Conservation (phyloP, 2,888 invertebrate genomes). For the Creontiades dilutus region DNA sequence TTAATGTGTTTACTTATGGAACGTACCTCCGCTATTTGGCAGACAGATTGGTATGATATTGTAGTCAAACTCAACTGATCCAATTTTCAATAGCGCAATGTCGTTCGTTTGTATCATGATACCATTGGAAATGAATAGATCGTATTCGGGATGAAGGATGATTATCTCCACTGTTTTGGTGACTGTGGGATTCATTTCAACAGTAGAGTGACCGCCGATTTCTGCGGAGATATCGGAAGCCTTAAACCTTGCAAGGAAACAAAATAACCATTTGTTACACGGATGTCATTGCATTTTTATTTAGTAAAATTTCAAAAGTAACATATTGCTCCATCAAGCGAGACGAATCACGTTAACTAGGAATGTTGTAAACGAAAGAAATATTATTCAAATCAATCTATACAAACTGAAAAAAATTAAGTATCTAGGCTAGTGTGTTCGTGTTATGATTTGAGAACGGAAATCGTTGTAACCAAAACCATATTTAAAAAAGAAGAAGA, state of each 20-base stretch:
- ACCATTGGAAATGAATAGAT: constrained; percentile 45
- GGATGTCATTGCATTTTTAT: no score
- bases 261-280: not conserved
- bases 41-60: constrained; percentile 52
- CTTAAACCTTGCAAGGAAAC: not conserved
- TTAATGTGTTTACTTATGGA: not conserved
- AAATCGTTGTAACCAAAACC: no score
- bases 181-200: not conserved
- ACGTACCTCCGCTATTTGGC: constrained; percentile 29
- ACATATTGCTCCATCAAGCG: no score
- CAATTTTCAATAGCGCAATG: constrained; percentile 37
- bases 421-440: no score
- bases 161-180: not conserved
- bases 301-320: no score
- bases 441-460: no score
- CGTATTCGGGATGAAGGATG: constrained; percentile 51
- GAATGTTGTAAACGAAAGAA: no score
- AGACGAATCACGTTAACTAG: no score
- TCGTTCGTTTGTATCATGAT: constrained; percentile 62
- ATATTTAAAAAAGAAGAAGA: no score
- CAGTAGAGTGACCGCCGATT: not conserved
- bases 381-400: no score
- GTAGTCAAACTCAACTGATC: not conserved
- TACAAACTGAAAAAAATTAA: no score
- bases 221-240: not conserved